Base-by-base conservation (phyloP, 1,140 invertebrate genomes). In the Megathymus violae region DNA sequence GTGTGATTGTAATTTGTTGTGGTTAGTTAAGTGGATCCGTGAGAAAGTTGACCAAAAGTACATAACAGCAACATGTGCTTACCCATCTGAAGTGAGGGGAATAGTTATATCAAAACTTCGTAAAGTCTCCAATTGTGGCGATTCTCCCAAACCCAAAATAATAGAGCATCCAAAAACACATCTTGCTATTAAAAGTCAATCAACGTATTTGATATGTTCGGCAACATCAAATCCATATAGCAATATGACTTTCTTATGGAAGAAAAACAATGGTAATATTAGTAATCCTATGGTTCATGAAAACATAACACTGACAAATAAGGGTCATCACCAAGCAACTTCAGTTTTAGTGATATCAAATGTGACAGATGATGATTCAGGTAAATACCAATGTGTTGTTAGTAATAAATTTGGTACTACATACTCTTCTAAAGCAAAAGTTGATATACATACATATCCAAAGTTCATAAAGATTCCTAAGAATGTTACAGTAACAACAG, bases 351-450 rank as follows among this genome's bases (percentile, higher is more conserved):
- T 94, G 16, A 93, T 98, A 41, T 85, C 85, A 9, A 95, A 96
- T 78, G 93, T 97, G 0, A 94, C 94, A 11, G 94, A 97, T 83
- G 89, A 92, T 9, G 94, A 98, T 86, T 95, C 95, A 69, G 98
- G 97, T 0, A 94, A 93, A 80, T 99, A 99, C 91, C 98, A 99
- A 81, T 99, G 98, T 91, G 94, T 98, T 63, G 96, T 98, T 1
- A 94, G 95, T 0, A 99, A 99, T 81, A 94, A 93, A 58, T 98
- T 96, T 92, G 98, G 98, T 4, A 96, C 96, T 6, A 96, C 95
- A 0, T 99, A 98, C 85, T 98, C 98, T 0, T 91, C 93, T 31
- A 97, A 96, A 85, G 96, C 97, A 1, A 94, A 95, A 77, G 94
- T 99, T 25, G 96, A 95, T 43, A 97, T 99, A 91, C 59, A 92